A percentile compares a stretch with the other conserved stretches of the same genome.
phyloP scores from a whole-genome alignment of 2,797 vertebrate genomes.

The Sebastes oblongus region DNA sequence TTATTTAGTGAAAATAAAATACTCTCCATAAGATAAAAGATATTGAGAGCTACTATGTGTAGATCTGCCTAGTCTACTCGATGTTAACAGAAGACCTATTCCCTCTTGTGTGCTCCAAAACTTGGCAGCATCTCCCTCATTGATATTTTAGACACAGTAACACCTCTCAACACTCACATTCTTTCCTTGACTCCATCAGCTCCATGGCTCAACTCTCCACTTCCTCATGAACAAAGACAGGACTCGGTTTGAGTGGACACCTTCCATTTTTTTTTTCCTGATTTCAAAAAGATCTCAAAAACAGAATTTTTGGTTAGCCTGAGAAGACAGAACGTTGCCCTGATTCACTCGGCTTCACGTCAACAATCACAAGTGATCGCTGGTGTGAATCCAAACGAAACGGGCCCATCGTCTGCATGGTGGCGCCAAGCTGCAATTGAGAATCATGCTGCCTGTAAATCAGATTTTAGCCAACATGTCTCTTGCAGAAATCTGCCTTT shows the following conservation, averaged over 20 bases:
- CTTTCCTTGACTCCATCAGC: constrained; percentile 75
- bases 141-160: constrained; percentile 81
- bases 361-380: constrained; percentile 69
- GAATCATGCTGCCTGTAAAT: constrained; percentile 76
- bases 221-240: constrained; percentile 70
- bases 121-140: constrained; percentile 75
- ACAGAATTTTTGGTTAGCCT: constrained; percentile 64
- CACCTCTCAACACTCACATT: constrained; percentile 76
- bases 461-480: constrained; percentile 64
- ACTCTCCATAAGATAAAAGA: not conserved
- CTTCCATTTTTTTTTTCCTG: constrained; percentile 64
- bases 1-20: not conserved
- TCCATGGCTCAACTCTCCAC: constrained; percentile 70
- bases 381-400: constrained; percentile 73
- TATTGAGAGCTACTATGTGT: not conserved
- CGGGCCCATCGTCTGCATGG: constrained; percentile 73
- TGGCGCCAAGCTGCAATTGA: constrained; percentile 72
- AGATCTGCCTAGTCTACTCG: constrained; percentile 27
- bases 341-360: constrained; percentile 77
- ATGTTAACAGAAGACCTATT: constrained; percentile 53
- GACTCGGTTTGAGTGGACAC: constrained; percentile 55
- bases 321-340: constrained; percentile 66
- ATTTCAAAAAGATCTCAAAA: constrained; percentile 59
- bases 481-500: constrained; percentile 53
- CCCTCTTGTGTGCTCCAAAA: constrained; percentile 56